Evolutionary conservation across 2,888 invertebrate species (phyloP).

Genomic region (Lycaena phlaeas): DNA sequence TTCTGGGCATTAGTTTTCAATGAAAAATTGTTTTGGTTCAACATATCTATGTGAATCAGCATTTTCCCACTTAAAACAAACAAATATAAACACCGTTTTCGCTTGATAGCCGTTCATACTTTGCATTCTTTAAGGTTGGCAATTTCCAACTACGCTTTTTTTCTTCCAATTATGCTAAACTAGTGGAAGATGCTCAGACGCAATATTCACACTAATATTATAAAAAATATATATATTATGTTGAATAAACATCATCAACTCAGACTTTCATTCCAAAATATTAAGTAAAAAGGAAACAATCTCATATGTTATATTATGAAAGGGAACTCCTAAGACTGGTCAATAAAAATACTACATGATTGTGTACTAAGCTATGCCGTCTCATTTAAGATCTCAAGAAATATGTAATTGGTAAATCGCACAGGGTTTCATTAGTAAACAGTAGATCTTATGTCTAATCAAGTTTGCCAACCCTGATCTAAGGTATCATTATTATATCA

Average conservation of each 20-base stretch:
- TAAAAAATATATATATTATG: neutral
- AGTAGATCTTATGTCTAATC: slow-evolving; percentile 18
- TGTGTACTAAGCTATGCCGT: neutral
- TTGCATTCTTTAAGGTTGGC: neutral
- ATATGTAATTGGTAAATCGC: slow-evolving; percentile 20
- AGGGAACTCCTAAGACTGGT: too few relatives aligned
- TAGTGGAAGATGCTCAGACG: slow-evolving; percentile 20
- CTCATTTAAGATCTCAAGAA: slow-evolving; percentile 5
- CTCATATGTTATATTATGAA: too few relatives aligned
- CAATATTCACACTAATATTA: slow-evolving; percentile 22
- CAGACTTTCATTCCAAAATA: slow-evolving; percentile 4
- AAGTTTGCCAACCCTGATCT: neutral
- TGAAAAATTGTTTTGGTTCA: slow-evolving; percentile 23
- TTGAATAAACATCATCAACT: slow-evolving; percentile 6
- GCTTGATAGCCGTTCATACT: slow-evolving; percentile 18
- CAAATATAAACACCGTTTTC: slow-evolving; percentile 24
- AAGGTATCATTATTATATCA: neutral
- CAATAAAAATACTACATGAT: neutral
- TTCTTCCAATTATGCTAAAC: slow-evolving; percentile 22
- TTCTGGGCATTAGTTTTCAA: slow-evolving; percentile 25
- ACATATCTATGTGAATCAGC: slow-evolving; percentile 23
- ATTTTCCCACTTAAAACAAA: slow-evolving; percentile 23
- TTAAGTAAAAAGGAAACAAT: neutral
- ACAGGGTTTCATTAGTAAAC: slow-evolving; percentile 19
- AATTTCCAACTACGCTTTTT: slow-evolving; percentile 19